Evolutionary conservation across 1,140 invertebrate species (phyloP).

Genomic region (Drosophila lacertosa): DNA sequence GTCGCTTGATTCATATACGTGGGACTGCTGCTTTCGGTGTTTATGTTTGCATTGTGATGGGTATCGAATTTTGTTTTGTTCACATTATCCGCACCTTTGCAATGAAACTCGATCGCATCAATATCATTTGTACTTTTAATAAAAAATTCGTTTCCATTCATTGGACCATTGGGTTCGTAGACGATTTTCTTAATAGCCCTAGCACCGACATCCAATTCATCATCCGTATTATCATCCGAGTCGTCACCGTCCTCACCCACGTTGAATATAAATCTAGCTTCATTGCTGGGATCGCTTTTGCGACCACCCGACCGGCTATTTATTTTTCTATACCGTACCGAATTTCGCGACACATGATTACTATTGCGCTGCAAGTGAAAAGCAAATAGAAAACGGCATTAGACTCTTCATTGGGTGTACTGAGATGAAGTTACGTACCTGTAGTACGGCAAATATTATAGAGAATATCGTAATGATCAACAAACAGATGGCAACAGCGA

Average conservation of each 20-base stretch:
- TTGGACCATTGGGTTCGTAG: slow-evolving; percentile 56
- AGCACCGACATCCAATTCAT: slow-evolving; percentile 31
- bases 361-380: slow-evolving; percentile 56
- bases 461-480: slow-evolving; percentile 88
- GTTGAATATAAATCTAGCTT: slow-evolving; percentile 71
- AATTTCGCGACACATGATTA: slow-evolving; percentile 64
- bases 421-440: slow-evolving; percentile 85
- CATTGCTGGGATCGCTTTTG: slow-evolving; percentile 39
- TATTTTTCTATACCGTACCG: slow-evolving; percentile 68
- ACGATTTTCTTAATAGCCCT: slow-evolving; percentile 40
- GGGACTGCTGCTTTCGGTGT: slow-evolving; percentile 26
- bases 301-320: slow-evolving; percentile 37
- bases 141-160: slow-evolving; percentile 74
- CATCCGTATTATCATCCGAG: slow-evolving; percentile 58
- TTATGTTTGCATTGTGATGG: slow-evolving; percentile 26
- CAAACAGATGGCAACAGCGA: slow-evolving; percentile 88
- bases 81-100: slow-evolving; percentile 31
- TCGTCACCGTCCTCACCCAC: slow-evolving; percentile 60
- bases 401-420: neutral
- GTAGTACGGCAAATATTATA: slow-evolving; percentile 88
- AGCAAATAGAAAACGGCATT: neutral
- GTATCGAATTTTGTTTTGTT: slow-evolving; percentile 5
- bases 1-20: slow-evolving; percentile 23
- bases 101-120: slow-evolving; percentile 78
- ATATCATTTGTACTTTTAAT: slow-evolving; percentile 79